Percentiles rank a stretch among this genome's conserved stretches.
These are phyloP conservation scores for Bilobella aurantiaca DNA, from an alignment of 1,140 invertebrate genomes.

Conservation along the genomic window DNA sequence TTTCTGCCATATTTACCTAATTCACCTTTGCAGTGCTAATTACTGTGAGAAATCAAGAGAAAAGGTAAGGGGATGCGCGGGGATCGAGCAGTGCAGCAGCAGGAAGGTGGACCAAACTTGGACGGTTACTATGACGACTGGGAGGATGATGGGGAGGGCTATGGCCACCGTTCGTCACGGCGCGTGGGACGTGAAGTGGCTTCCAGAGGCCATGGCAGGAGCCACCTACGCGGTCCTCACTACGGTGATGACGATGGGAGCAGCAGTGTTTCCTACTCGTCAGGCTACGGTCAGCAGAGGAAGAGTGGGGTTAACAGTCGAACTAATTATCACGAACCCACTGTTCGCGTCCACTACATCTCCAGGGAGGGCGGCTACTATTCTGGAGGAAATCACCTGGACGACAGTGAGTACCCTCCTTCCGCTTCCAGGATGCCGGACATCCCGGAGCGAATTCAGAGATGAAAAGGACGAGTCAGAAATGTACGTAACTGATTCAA, in stretches of 20 bases:
- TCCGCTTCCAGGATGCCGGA: slow-evolving; percentile 13
- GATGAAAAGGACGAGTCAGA: slow-evolving; percentile 29
- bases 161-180: neutral
- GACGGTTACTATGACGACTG: neutral
- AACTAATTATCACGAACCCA: neutral
- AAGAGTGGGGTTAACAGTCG: neutral
- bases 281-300: neutral
- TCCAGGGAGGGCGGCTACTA: neutral
- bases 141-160: neutral
- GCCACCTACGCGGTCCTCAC: neutral
- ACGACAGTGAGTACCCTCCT: neutral
- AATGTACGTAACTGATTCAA: slow-evolving; percentile 27
- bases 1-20: too few relatives aligned
- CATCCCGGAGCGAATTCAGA: slow-evolving; percentile 25
- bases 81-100: too few relatives aligned
- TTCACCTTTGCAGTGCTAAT: too few relatives aligned
- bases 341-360: neutral
- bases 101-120: neutral
- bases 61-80: too few relatives aligned
- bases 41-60: too few relatives aligned
- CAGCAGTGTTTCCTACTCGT: slow-evolving; percentile 3
- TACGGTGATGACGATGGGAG: slow-evolving; percentile 2
- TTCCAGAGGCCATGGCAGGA: too few relatives aligned
- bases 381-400: too few relatives aligned
- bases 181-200: neutral